Evolutionary conservation across 2,113 vertebrate genomes (phyloP).

Genomic region (Dipodomys spectabilis): DNA sequence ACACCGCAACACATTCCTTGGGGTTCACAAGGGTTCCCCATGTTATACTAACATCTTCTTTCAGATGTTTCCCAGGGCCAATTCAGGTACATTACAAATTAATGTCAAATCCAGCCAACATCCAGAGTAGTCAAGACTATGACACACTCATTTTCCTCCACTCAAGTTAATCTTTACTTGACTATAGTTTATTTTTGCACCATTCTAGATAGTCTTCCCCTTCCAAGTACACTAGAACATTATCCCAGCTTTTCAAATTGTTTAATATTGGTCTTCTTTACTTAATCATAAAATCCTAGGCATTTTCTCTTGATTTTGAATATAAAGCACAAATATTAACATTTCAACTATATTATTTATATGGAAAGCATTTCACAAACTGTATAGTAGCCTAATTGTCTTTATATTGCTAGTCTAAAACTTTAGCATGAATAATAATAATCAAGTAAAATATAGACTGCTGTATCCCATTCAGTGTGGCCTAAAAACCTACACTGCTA

Average conservation of each 20-base stretch:
- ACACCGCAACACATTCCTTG: background rate
- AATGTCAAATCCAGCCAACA: background rate
- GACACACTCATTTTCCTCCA: background rate
- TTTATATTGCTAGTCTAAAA: background rate
- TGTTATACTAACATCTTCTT: background rate
- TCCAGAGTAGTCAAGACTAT: background rate
- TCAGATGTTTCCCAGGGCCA: background rate
- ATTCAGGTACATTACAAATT: background rate
- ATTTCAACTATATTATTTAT: background rate
- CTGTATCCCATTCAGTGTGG: background rate
- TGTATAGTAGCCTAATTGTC: background rate
- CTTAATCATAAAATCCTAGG: background rate
- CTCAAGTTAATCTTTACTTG: background rate
- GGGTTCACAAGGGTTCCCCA: background rate
- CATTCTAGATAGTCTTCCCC: background rate
- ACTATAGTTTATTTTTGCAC: background rate
- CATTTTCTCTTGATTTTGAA: slow-evolving; percentile 10
- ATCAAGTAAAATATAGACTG: background rate
- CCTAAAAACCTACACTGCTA: slow-evolving; percentile 7
- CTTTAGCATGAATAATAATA: background rate
- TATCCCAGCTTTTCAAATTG: background rate
- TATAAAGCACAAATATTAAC: slow-evolving; percentile 31
- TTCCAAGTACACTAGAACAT: background rate
- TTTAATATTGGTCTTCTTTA: background rate
- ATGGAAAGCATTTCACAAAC: slow-evolving; percentile 33